Evolutionary conservation across 2,113 vertebrate species (phyloP), one percentile per base, ranked within the genome.

Genomic region (Planiliza haematocheilus): DNA sequence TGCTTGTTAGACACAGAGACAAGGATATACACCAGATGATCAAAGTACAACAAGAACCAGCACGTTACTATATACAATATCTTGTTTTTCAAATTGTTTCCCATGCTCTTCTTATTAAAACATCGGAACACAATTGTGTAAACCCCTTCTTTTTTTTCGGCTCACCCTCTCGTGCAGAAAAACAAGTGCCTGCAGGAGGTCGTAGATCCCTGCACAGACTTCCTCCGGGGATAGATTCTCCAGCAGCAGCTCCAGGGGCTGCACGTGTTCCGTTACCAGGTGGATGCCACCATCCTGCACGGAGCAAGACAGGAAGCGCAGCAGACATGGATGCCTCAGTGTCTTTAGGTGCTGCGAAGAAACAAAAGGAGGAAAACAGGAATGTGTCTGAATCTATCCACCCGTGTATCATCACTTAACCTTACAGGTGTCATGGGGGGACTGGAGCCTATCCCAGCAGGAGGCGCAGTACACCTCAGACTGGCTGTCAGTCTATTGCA

Each of bases 141-240:
- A 11, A 18, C 30, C 10, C 1, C 1, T 53, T 1, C 2, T 36
- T 4, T 38, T 49, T 11, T 21, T 18, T 30, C 24, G 2, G 45
- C 94, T 92, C 87, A 99, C 97, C 91, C 97, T 92, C 70, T 99
- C 97, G 0, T 99, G 97, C 66, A 99, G 94, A 90, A 99, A 99
- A 55, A 96, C 91, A 3, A 99, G 94, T 0, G 97, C 97, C 89
- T 96, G 95, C 79, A 99, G 63, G 41, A 98, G 66, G 21, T 99
- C 97, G 0, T 96, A 99, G 91, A 98, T 94, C n/a, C 97, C 97
- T 8, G 97, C 94, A 0, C 97, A 98, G 88, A 98, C 93, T 81
- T 99, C 97, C 45, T 97, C 95, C 0, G 95, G 88, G 14, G 96
- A 95, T 3, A 99, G 87, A 0, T 70, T 87, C 78, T 95, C 94